Base-by-base conservation (phyloP, 2,797 vertebrate species). In the Tokudaia tokunoshimensis region DNA sequence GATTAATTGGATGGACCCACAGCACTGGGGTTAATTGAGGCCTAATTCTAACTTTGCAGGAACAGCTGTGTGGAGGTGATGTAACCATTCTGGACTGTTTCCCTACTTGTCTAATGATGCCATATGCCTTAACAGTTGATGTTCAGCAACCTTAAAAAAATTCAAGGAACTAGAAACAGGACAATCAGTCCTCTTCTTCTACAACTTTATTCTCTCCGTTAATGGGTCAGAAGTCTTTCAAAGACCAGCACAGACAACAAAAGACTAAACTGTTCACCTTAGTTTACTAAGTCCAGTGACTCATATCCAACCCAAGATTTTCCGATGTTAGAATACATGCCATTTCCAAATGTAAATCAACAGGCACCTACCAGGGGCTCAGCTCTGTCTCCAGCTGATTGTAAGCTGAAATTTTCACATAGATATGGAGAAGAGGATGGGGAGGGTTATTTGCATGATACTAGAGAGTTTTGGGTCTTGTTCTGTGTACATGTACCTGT, bases 231-330 rank as follows among this genome's bases (percentile, higher is more conserved):
- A 82, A 10, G 8, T 72, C 44, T 72, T 65, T 5, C 29, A 7
- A 78, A 4, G 12, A 70, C 17, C 63, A 26, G 6, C 17, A 19
- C 52, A 74, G 34, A 80, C 75, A 37, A 3, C 13, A 50, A 87
- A 79, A 84, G 15, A 81, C 63, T 31, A n/a, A 86, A 50, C 1
- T 59, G 44, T 22, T 70, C 47, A 20, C 10, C 0, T 4, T 6
- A 22, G 17, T 92, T 61, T 63, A 72, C 31, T 76, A 80, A 50
- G 20, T 41, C 34, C 15, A 19, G 6, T 63, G 29, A 4, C n/a
- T 31, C 20, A 61, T 31, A 75, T 57, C 91, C 44, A 97, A 96
- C 70, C 44, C 6, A 67, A 41, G n/a, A 79, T 70, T 95, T 87
- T 88, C 31, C n/a, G 15, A 84, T 0, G 0, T 44, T 76, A 86